These are phyloP conservation scores for Nephila pilipes DNA, from an alignment of 1,140 invertebrate genomes.

Conservation along the genomic window DNA sequence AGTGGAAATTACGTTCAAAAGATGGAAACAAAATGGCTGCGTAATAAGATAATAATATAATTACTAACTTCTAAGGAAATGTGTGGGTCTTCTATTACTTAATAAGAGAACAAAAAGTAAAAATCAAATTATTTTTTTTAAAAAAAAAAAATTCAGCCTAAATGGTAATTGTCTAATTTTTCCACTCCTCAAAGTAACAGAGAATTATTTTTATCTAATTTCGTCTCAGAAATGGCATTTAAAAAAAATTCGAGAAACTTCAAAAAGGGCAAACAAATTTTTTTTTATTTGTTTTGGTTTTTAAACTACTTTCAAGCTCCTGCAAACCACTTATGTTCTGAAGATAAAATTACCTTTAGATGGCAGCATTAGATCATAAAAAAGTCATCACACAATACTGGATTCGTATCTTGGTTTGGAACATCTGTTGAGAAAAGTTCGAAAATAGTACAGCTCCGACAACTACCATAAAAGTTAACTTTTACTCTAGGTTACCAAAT, in stretches of 20 bases:
- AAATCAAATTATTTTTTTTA: no score
- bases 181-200: not conserved
- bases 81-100: no score
- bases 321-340: not conserved
- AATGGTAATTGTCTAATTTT: not conserved
- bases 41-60: no score
- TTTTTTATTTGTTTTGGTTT: not conserved
- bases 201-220: not conserved
- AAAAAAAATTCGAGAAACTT: not conserved
- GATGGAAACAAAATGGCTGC: no score
- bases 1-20: no score
- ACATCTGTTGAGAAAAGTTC: not conserved
- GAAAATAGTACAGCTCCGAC: not conserved
- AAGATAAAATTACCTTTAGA: not conserved
- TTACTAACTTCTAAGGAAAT: no score
- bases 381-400: not conserved
- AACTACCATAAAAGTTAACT: constrained; percentile 15
- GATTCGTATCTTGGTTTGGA: not conserved
- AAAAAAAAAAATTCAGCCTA: not conserved
- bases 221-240: not conserved
- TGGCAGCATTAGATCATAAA: not conserved
- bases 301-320: not conserved
- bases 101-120: no score
- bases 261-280: not conserved
- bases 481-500: not conserved